Base-by-base conservation (phyloP, 2,113 vertebrate genomes). In the Siphamia tubifer region DNA sequence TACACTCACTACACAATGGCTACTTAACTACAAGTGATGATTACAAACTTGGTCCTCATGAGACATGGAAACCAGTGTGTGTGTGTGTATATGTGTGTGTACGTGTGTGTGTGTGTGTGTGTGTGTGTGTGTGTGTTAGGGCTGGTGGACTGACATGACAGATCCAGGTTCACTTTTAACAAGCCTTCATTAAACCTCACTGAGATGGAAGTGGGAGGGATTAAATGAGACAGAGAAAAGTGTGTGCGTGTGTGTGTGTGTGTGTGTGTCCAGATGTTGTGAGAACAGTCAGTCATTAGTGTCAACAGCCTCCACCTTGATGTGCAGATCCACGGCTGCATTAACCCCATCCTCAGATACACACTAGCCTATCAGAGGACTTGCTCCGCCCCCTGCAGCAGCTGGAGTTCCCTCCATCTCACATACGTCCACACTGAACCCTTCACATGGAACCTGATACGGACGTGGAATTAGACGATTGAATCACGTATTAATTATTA, bases 281-380 rank as follows among this genome's bases (percentile, higher is more conserved):
- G 45, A 19, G 42, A 77, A 25, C 54, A 75, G 42, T 64, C 7
- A 34, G 57, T 48, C 68, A 47, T 79, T 57, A 65, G 43, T 38
- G 48, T 42, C 34, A 47, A 25, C 13, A 39, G 42, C 32, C 48
- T 24, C n/a, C 51, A 36, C 38, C 35, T 7, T 60, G 66, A 53
- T 35, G 27, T 35, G 47, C 55, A 49, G 57, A 71, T 66, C 34
- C 34, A 42, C 53, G 27, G 52, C 34, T 52, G 36, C 23, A 21
- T 8, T 54, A 24, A 31, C 53, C 19, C 20, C 53, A 13, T 31
- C 28, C 52, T 11, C 3, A 6, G 15, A 10, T 34, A 21, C 15
- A 15, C 24, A 8, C 7, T 17, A 23, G 19, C 9, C 3, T 70
- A 36, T 56, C 34, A 35, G 40, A 39, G 51, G 60, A 67, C 39